Evolutionary conservation across 2,113 vertebrate species (phyloP).

Genomic region (Brachionichthys hirsutus): DNA sequence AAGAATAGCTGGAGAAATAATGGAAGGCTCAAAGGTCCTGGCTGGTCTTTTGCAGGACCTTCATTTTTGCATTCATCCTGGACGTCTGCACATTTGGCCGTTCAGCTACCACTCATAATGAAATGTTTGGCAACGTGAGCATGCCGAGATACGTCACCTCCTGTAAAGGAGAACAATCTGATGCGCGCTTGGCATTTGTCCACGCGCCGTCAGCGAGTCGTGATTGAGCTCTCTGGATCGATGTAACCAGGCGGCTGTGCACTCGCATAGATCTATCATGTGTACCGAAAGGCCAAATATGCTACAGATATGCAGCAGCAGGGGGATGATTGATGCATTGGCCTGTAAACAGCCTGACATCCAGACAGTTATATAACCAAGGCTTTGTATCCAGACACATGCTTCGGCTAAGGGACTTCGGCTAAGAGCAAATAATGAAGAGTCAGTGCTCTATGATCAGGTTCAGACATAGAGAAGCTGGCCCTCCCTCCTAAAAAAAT

Average conservation of each 20-base stretch:
- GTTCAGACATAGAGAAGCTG: slow-evolving; percentile 31
- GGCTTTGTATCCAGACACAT: slow-evolving; percentile 54
- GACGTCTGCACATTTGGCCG: neutral
- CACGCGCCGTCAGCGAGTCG: slow-evolving; percentile 15
- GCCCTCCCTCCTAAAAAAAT: neutral
- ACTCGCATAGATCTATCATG: slow-evolving; percentile 28
- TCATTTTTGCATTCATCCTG: slow-evolving; percentile 25
- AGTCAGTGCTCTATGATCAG: slow-evolving; percentile 49
- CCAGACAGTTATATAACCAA: slow-evolving; percentile 61
- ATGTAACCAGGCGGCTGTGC: slow-evolving; percentile 6
- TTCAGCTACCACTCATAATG: neutral
- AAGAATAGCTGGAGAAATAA: too few species aligned
- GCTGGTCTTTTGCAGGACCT: too few species aligned
- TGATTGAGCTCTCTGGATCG: slow-evolving; percentile 33
- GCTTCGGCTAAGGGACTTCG: slow-evolving; percentile 29
- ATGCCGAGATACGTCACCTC: slow-evolving; percentile 4
- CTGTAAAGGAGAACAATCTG: slow-evolving; percentile 17
- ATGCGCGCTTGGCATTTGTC: slow-evolving; percentile 20
- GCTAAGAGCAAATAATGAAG: slow-evolving; percentile 52
- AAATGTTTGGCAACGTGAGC: slow-evolving; percentile 5
- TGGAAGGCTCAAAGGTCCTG: too few species aligned
- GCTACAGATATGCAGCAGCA: slow-evolving; percentile 21
- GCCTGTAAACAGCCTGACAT: slow-evolving; percentile 38
- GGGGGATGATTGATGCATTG: slow-evolving; percentile 37
- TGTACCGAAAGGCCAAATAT: slow-evolving; percentile 6